Percentiles rank a stretch among this genome's conserved stretches.
These are phyloP conservation scores for Actinemys pallida DNA, from an alignment of 2,113 vertebrate species.

Conservation along the genomic window DNA sequence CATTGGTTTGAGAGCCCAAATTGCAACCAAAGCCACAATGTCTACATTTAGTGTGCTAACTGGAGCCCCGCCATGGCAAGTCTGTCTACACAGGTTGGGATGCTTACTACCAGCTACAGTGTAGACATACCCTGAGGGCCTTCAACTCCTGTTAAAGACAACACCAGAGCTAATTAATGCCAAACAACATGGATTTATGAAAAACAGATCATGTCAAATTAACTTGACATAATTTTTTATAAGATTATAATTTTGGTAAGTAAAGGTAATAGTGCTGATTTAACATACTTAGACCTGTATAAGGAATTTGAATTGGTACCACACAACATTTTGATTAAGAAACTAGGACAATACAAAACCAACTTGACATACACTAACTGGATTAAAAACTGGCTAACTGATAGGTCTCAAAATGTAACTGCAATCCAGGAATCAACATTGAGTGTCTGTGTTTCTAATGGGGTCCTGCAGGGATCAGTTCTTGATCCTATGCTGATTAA, in stretches of 20 bases:
- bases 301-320: background rate
- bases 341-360: background rate
- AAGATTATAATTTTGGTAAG: background rate
- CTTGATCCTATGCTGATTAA: background rate
- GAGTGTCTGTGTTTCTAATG: background rate
- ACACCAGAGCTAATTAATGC: background rate
- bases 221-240: background rate
- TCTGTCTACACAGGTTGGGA: background rate
- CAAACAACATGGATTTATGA: background rate
- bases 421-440: background rate
- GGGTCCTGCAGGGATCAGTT: background rate
- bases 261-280: background rate
- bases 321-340: background rate
- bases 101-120: background rate
- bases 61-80: background rate
- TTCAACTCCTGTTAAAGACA: conserved; percentile 38
- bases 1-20: background rate
- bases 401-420: background rate
- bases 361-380: background rate
- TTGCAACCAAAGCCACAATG: background rate
- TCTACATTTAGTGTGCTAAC: background rate
- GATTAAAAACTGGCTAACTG: background rate
- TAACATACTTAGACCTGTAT: background rate
- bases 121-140: background rate
- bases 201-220: conserved; percentile 8